Evolutionary conservation across 2,113 vertebrate genomes (phyloP).

Genomic region (Macquaria ambigua): DNA sequence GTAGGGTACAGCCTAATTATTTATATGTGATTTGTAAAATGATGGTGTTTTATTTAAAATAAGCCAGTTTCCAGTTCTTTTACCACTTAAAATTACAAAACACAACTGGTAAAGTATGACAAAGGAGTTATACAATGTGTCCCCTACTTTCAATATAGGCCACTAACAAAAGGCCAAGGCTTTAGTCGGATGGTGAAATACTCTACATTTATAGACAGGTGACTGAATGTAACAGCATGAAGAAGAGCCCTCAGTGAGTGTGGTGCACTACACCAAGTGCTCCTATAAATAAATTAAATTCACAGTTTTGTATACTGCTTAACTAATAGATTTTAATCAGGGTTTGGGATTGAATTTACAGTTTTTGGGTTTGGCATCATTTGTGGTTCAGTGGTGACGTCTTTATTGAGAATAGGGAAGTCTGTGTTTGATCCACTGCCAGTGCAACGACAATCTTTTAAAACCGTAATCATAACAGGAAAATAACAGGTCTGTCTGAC

Average conservation of each 20-base stretch:
- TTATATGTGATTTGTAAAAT: not conserved
- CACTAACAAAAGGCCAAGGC: not conserved
- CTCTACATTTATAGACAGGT: not conserved
- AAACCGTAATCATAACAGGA: not conserved
- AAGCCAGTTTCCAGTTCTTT: not conserved
- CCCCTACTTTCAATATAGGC: not conserved
- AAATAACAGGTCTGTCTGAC: not conserved
- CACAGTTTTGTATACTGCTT: not conserved
- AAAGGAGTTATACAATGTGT: not conserved
- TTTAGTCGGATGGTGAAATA: not conserved
- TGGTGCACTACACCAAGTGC: not conserved
- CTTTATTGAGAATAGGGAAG: not conserved
- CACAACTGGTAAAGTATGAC: not conserved
- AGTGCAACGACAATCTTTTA: conserved; percentile 15
- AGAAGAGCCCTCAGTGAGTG: not conserved
- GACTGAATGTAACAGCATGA: too few relatives aligned
- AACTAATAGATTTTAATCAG: not conserved
- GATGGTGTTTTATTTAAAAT: not conserved
- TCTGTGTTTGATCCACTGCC: not conserved
- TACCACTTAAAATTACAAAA: not conserved
- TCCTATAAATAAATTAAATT: not conserved
- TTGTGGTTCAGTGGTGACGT: not conserved
- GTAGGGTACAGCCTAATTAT: too few relatives aligned
- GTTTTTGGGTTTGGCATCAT: not conserved
- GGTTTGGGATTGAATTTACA: not conserved